These are phyloP conservation scores for Octodonta nipae DNA, from an alignment of 2,888 invertebrate genomes.

Conservation along the genomic window DNA sequence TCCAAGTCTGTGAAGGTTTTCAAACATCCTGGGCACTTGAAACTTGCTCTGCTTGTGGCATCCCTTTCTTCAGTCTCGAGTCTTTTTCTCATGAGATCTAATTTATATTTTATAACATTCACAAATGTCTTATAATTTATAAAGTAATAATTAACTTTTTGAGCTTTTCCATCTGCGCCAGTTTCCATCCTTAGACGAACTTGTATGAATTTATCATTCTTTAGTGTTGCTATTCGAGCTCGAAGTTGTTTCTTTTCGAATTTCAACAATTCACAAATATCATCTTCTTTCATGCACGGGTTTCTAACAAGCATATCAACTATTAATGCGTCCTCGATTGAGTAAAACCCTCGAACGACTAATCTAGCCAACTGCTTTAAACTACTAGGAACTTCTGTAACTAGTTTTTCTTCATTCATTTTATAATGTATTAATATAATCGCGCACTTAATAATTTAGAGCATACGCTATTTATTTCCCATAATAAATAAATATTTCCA, in stretches of 20 bases:
- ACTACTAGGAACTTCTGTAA: constrained; percentile 86
- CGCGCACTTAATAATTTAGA: too few relatives aligned
- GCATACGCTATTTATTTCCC: too few relatives aligned
- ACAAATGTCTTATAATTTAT: constrained; percentile 95
- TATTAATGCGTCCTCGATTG: constrained; percentile 84
- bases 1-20: constrained; percentile 94
- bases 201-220: constrained; percentile 88
- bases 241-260: constrained; percentile 90
- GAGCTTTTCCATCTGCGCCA: constrained; percentile 83
- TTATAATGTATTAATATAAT: too few relatives aligned
- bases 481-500: too few relatives aligned
- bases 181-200: constrained; percentile 89
- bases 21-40: constrained; percentile 79
- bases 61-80: constrained; percentile 92
- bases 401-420: constrained; percentile 60
- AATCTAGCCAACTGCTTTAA: constrained; percentile 82
- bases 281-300: constrained; percentile 88
- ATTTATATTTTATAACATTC: constrained; percentile 92
- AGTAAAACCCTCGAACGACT: constrained; percentile 86
- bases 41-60: constrained; percentile 88
- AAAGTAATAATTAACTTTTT: constrained; percentile 92
- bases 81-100: constrained; percentile 88
- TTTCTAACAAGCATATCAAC: constrained; percentile 92
- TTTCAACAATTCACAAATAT: constrained; percentile 77
- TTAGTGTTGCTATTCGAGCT: constrained; percentile 70